A percentile compares a stretch with the other conserved stretches of the same genome.
phyloP scores from a whole-genome alignment of 2,888 invertebrate species.

The Pteria penguin region DNA sequence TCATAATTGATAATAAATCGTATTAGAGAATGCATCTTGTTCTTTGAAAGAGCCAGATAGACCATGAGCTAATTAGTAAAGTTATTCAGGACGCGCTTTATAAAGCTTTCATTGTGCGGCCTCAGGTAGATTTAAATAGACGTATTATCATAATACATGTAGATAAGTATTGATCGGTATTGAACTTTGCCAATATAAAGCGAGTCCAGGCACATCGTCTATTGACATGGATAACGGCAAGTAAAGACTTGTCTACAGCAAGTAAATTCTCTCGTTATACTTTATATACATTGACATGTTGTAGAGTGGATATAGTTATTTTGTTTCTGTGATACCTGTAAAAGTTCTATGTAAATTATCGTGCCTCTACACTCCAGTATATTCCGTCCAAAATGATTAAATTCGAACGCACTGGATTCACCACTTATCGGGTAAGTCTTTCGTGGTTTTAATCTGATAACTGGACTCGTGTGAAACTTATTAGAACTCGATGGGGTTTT shows the following conservation, averaged over 20 bases:
- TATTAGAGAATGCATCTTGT: no score
- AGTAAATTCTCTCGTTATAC: conserved; percentile 14
- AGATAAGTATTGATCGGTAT: conserved; percentile 31
- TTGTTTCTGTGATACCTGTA: conserved; percentile 41
- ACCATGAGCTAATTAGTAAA: no score
- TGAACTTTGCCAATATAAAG: conserved; percentile 33
- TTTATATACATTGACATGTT: conserved; percentile 38
- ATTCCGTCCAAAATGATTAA: conserved; percentile 70
- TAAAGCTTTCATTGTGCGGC: background rate
- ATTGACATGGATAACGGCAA: conserved; percentile 22
- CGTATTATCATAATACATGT: conserved; percentile 28
- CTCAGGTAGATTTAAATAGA: conserved; percentile 9
- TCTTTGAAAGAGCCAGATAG: no score
- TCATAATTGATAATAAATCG: no score
- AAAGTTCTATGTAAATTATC: conserved; percentile 2
- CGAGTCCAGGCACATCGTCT: conserved; percentile 37
- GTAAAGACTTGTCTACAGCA: conserved; percentile 17
- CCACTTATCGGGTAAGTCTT: conserved; percentile 74
- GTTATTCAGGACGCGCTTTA: no score
- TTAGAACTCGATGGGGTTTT: no score
- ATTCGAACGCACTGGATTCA: conserved; percentile 72
- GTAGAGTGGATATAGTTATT: conserved; percentile 25
- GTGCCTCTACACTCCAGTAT: background rate
- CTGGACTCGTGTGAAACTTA: no score
- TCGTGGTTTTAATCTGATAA: no score